Percentiles rank a stretch among this genome's conserved stretches.
Evolutionary conservation across 2,113 vertebrate species (phyloP).

Genomic region (Odobenus rosmarus): DNA sequence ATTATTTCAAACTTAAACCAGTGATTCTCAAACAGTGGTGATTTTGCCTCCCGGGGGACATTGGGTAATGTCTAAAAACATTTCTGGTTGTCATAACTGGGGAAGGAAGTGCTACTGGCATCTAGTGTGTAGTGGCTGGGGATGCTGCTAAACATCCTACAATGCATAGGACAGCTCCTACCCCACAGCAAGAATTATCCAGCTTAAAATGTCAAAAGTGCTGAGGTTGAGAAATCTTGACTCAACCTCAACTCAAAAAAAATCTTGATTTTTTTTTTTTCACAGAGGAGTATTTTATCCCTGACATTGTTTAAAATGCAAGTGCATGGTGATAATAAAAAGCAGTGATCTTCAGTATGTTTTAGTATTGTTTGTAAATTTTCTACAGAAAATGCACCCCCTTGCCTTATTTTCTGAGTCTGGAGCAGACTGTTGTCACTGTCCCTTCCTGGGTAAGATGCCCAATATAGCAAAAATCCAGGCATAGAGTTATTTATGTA

Average conservation of each 20-base stretch:
- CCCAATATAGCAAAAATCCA: conserved; percentile 5
- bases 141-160: background rate
- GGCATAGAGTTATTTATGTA: background rate
- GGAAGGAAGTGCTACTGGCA: background rate
- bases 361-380: conserved; percentile 35
- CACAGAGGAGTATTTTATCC: background rate
- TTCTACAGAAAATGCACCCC: background rate
- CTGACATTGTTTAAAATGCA: conserved; percentile 36
- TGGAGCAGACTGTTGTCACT: background rate
- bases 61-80: background rate
- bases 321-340: conserved; percentile 23
- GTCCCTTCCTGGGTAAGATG: background rate
- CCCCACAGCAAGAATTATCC: background rate
- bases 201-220: background rate
- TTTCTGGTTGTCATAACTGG: background rate
- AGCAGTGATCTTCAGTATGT: background rate
- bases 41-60: no score
- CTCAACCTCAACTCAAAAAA: background rate
- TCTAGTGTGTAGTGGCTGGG: background rate
- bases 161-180: background rate
- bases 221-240: conserved; percentile 2
- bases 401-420: background rate
- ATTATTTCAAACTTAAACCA: no score
- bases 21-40: no score
- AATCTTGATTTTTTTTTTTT: background rate